Evolutionary conservation across 2,797 vertebrate genomes (phyloP), one percentile per base, ranked within the genome.

Genomic region (Columba guinea): DNA sequence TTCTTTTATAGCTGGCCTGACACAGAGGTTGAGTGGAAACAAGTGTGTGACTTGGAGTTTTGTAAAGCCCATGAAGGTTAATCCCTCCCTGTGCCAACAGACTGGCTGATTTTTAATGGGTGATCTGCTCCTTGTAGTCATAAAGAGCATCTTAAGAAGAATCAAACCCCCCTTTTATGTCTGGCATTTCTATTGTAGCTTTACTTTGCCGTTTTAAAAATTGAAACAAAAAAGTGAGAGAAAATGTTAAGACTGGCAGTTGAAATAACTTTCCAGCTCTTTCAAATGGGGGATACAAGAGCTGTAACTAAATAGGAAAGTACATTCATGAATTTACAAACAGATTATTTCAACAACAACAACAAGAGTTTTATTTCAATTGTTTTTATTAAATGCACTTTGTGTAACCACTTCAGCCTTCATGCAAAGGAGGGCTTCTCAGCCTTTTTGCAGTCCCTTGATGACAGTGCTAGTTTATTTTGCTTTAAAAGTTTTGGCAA

Each of bases 141-240:
- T 5, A 8, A 44, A 65, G 37, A 39, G 19, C 24, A 23, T 87
- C 58, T 75, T 60, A 1, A 26, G 51, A 63, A 46, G 9, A 62
- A 11, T 55, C 78, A 17, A 74, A 82, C 21, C 3, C 27, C 2
- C 21, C 19, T 65, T 49, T 24, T 27, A 4, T 30, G 20, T 7
- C 7, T 49, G 8, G 22, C 13, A 3, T n/a, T 34, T 64, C 51
- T 80, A 2, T 52, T 41, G 64, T 35, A 21, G 30, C 35, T 84
- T 81, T 52, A 7, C 64, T 84, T 84, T 65, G 16, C 35, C 65
- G 0, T 62, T 68, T 39, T 10, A 39, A 74, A 64, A 44, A 14
- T 9, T 3, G 16, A 55, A 81, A 13, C 5, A 4, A 48, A 75
- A 67, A 49, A 7, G 23, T 0, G 0, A 67, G 46, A 49, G 35